Evolutionary conservation across 37 sponge, comb jelly and placozoan species (phyloP).

Genomic region (Oscarella lobularis): DNA sequence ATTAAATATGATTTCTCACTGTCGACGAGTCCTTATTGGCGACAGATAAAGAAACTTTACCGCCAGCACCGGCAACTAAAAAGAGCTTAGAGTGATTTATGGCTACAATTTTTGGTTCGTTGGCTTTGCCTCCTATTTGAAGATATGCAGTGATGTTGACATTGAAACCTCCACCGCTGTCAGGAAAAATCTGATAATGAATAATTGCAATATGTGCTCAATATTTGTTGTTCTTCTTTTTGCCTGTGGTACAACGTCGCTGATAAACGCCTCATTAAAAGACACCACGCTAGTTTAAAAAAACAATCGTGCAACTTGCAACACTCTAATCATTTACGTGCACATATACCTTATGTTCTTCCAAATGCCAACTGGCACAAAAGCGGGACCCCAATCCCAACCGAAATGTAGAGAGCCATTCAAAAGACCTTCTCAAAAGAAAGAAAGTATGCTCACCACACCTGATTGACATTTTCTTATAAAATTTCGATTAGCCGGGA

Average conservation of each 20-base stretch:
- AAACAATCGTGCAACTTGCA: background rate
- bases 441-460: no score
- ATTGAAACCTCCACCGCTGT: background rate
- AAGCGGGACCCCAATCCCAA: slow-evolving; percentile 99
- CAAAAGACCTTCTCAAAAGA: no score
- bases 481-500: slow-evolving; percentile 44
- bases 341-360: slow-evolving; percentile 49
- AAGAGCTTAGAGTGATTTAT: no score
- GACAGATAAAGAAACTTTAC: no score
- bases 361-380: slow-evolving; percentile 85
- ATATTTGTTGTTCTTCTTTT: no score
- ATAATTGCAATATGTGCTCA: no score
- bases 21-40: no score
- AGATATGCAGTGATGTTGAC: background rate
- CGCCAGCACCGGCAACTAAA: no score
- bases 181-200: slow-evolving; percentile 1
- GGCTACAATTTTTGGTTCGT: no score
- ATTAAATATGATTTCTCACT: no score
- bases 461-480: slow-evolving; percentile 77
- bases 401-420: slow-evolving; percentile 77
- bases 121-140: background rate
- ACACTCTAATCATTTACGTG: background rate
- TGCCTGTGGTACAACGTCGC: slow-evolving; percentile 26
- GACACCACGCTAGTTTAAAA: background rate
- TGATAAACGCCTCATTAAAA: slow-evolving; percentile 14